Percentiles rank a stretch among this genome's conserved stretches.
phyloP scores from a whole-genome alignment of 35 echinoderm and acorn worm genomes.

The Acanthaster planci region DNA sequence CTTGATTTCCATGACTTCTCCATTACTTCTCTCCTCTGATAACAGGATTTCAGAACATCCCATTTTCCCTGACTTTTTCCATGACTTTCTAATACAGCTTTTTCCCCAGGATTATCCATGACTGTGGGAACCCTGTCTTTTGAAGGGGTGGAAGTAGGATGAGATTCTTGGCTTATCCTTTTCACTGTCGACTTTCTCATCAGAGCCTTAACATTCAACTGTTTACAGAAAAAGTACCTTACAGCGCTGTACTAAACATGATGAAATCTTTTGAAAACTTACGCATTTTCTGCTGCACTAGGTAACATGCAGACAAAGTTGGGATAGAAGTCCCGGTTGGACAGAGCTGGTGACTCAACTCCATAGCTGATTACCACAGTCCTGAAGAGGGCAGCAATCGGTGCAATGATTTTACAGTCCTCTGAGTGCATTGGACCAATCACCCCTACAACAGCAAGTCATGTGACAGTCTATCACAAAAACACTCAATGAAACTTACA shows the following conservation, averaged over 20 bases:
- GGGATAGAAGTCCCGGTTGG: slow-evolving; percentile 15
- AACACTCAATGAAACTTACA: no score
- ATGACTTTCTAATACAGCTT: no score
- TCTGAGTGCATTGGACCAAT: slow-evolving; percentile 44
- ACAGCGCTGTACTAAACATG: background rate
- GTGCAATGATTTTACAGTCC: slow-evolving; percentile 34
- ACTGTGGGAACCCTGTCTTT: no score
- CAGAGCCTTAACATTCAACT: background rate
- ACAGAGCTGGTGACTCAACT: slow-evolving; percentile 38
- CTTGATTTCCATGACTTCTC: no score
- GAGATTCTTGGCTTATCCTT: background rate
- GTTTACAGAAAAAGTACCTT: background rate
- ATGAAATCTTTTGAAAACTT: slow-evolving; percentile 11
- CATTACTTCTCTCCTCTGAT: no score
- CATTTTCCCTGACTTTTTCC: no score
- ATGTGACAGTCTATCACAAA: background rate
- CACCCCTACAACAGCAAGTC: slow-evolving; percentile 2
- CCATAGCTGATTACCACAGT: slow-evolving; percentile 45
- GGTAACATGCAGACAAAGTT: slow-evolving; percentile 36
- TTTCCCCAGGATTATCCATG: no score
- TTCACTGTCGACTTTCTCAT: background rate
- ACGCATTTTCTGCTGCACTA: slow-evolving; percentile 40
- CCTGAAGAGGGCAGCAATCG: slow-evolving; percentile 36
- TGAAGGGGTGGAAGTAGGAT: background rate
- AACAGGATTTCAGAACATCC: no score